phyloP scores from a whole-genome alignment of 2,888 invertebrate genomes.

The Lasioglossum leucozonium region DNA sequence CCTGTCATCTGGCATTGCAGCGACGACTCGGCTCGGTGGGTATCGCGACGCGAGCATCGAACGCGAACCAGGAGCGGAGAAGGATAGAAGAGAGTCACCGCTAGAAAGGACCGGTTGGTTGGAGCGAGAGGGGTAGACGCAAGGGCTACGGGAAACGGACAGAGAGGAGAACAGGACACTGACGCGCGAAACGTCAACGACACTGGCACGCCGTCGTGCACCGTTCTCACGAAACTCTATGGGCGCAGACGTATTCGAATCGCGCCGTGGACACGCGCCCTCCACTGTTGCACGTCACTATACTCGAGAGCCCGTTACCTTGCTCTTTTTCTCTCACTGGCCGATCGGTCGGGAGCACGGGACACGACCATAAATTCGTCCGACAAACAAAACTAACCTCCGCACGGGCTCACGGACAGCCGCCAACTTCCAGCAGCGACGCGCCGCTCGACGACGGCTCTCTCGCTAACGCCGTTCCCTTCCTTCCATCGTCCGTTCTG shows the following conservation, averaged over 20 bases:
- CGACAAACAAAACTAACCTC: conserved; percentile 56
- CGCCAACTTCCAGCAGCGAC: conserved; percentile 73
- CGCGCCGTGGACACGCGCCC: conserved; percentile 9
- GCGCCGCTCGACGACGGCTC: conserved; percentile 53
- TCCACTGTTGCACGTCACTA: conserved; percentile 29
- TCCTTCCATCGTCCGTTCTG: conserved; percentile 45
- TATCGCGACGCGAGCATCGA: conserved; percentile 17
- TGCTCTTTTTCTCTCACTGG: conserved; percentile 13
- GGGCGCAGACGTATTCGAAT: conserved; percentile 12
- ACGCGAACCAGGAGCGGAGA: background rate
- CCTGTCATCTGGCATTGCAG: conserved; percentile 74
- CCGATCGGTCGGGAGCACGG: conserved; percentile 9
- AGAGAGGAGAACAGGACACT: conserved; percentile 67
- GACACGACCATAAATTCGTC: background rate
- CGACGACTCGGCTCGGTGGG: conserved; percentile 43
- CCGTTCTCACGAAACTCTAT: conserved; percentile 31
- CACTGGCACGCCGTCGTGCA: conserved; percentile 65
- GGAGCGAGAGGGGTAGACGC: conserved; percentile 42
- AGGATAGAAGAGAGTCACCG: conserved; percentile 24
- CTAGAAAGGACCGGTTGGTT: conserved; percentile 38
- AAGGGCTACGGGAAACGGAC: background rate
- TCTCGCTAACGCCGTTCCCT: conserved; percentile 74
- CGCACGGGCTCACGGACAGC: conserved; percentile 68
- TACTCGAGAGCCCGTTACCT: background rate
- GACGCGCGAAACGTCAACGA: conserved; percentile 78